These are phyloP conservation scores for Phrynocephalus guinanensis DNA, from an alignment of 2,797 vertebrate species.

Conservation along the genomic window DNA sequence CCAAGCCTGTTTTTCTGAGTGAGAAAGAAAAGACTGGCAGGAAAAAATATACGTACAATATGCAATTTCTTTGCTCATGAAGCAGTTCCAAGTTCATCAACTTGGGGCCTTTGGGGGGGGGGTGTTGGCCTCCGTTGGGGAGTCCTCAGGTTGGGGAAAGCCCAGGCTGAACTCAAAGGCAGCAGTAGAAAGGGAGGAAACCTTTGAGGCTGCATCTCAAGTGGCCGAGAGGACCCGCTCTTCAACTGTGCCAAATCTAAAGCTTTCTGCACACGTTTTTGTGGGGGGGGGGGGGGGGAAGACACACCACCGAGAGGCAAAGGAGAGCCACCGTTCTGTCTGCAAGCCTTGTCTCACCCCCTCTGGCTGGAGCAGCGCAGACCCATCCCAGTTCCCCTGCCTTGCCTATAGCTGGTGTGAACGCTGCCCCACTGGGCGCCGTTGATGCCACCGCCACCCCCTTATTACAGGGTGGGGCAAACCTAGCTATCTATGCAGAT, in stretches of 20 bases:
- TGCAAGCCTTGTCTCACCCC: neutral
- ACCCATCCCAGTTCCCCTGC: neutral
- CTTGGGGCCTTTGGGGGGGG: neutral
- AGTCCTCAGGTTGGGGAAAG: neutral
- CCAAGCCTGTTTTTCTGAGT: slow-evolving; percentile 25
- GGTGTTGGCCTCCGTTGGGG: neutral
- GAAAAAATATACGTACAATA: neutral
- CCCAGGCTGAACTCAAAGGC: no score
- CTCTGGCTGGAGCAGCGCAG: no score
- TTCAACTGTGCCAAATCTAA: neutral
- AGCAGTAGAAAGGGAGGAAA: neutral
- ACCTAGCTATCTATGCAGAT: neutral
- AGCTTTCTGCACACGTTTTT: neutral
- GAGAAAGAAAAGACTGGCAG: neutral
- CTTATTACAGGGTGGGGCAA: neutral
- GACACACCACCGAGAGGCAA: neutral
- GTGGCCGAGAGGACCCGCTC: neutral
- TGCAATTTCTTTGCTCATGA: neutral
- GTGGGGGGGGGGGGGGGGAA: no score
- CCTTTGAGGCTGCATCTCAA: neutral
- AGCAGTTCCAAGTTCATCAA: neutral
- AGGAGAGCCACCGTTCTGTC: neutral
- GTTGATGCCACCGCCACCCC: neutral
- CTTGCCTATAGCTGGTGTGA: neutral
- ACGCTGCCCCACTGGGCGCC: neutral